A percentile compares a stretch with the other conserved stretches of the same genome.
These are phyloP conservation scores for Choristoneura fumiferana DNA, from an alignment of 1,140 invertebrate genomes.

Conservation along the genomic window DNA sequence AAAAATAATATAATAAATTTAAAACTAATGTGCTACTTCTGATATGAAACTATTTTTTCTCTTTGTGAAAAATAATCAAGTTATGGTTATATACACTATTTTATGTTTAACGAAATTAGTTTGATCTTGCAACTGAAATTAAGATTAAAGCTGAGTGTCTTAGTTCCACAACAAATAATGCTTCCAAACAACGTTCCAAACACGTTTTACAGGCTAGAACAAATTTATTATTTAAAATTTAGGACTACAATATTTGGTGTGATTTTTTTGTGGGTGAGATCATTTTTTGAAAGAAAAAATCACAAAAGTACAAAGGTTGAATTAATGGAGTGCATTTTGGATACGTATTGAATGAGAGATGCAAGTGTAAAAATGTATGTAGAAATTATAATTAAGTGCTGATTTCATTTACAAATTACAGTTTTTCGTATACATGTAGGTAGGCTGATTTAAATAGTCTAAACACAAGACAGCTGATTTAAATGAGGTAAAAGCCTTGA, in stretches of 20 bases:
- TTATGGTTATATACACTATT: too few species aligned
- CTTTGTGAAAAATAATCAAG: too few species aligned
- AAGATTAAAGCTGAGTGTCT: neutral
- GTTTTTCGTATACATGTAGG: neutral
- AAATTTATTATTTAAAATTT: slow-evolving; percentile 5
- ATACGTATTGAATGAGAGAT: slow-evolving; percentile 38
- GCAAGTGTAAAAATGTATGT: slow-evolving; percentile 48
- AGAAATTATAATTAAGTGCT: slow-evolving; percentile 19
- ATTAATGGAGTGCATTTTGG: slow-evolving; percentile 50
- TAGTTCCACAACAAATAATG: slow-evolving; percentile 6
- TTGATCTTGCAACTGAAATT: too few species aligned
- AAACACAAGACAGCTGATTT: too few species aligned
- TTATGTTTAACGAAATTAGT: too few species aligned
- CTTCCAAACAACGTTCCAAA: neutral
- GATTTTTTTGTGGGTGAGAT: slow-evolving; percentile 54
- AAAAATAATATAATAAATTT: too few species aligned
- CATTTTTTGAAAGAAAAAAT: slow-evolving; percentile 49
- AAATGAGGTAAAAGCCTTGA: too few species aligned
- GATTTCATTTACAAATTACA: neutral
- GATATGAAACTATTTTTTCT: too few species aligned
- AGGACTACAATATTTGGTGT: slow-evolving; percentile 40
- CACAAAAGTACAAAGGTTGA: slow-evolving; percentile 65
- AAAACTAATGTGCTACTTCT: too few species aligned
- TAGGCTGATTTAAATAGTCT: too few species aligned
- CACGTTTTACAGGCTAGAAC: slow-evolving; percentile 15